Evolutionary conservation across 2,797 vertebrate genomes (phyloP), one percentile per base, ranked within the genome.

Genomic region (Megalops cyprinoides): DNA sequence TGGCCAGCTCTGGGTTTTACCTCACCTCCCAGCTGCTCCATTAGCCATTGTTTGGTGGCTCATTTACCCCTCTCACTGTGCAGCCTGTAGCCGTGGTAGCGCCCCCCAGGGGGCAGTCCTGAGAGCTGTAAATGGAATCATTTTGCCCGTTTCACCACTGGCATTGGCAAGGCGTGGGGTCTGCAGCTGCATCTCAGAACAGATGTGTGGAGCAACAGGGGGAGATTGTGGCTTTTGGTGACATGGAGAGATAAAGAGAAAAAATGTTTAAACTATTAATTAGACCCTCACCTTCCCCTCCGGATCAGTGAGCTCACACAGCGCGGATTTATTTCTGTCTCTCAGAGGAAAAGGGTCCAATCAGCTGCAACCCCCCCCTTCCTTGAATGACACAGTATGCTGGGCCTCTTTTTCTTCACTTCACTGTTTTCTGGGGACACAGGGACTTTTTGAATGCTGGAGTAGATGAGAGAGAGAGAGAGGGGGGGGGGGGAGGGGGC

Each of bases 191-290:
- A 28, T 31, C 31, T 20, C 31, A 25, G 20, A 71, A 28, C 23
- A 39, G 25, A 73, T 55, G 65, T 71, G 78, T 34, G 46, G 44
- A 73, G n/a, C 76, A 44, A 39, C 74, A 14, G 74, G 58, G 8
- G 74, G 67, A 42, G 37, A 56, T 58, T 4, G 14, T 12, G 39
- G 53, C 51, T n/a, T 65, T 75, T 25, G 51, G 53, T 74, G 46
- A 34, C 81, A 77, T 76, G 71, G 69, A 37, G 67, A 79, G 65
- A 67, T 74, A 75, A 77, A 55, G 83, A 48, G 81, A 80, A 65
- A 80, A 71, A 55, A 31, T 82, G 73, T 69, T 42, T 84, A 80
- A 78, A 80, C 37, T 79, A 78, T 84, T 82, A 80, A 82, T 82
- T 82, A 80, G 62, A 65, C 62, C 76, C 49, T 75, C 48, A 44